These are phyloP conservation scores for Zaprionus taronus DNA, from an alignment of 1,140 invertebrate genomes.

Conservation along the genomic window DNA sequence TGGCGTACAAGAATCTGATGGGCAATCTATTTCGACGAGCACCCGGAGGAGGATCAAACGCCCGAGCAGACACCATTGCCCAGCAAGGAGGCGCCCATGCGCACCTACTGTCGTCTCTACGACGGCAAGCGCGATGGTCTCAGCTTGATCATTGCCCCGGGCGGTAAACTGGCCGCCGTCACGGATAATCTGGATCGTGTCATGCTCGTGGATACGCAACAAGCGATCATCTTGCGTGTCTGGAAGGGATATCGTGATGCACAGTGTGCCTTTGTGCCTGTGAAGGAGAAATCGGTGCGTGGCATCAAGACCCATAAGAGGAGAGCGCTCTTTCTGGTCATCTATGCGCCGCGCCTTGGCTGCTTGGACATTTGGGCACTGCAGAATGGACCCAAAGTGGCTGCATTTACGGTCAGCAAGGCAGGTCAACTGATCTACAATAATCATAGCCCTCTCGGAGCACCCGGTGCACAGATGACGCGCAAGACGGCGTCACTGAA, in stretches of 20 bases:
- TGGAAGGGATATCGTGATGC: constrained; percentile 98
- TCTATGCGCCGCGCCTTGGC: constrained; percentile 93
- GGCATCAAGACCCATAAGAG: constrained; percentile 81
- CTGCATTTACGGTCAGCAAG: constrained; percentile 95
- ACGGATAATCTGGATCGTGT: constrained; percentile 95
- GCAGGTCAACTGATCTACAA: constrained; percentile 91
- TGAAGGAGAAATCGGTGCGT: constrained; percentile 81
- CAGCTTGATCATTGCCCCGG: constrained; percentile 90
- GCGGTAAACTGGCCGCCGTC: constrained; percentile 91
- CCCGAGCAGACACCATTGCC: constrained; percentile 73
- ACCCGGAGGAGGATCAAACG: constrained; percentile 25
- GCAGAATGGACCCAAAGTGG: constrained; percentile 94
- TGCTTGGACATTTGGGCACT: constrained; percentile 94
- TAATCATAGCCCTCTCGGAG: constrained; percentile 90
- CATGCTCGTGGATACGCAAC: constrained; percentile 91
- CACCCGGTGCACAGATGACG: constrained; percentile 71
- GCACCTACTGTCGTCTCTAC: constrained; percentile 92
- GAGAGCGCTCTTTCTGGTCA: constrained; percentile 91
- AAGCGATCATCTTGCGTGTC: constrained; percentile 92
- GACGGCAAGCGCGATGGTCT: constrained; percentile 91
- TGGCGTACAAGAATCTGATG: constrained; percentile 86
- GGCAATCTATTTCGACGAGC: constrained; percentile 68
- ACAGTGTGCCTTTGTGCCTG: constrained; percentile 93
- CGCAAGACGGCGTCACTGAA: constrained; percentile 86
- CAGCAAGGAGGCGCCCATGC: constrained; percentile 88